These are phyloP conservation scores for Hoplostethus atlanticus DNA, from an alignment of 2,797 vertebrate genomes.

Conservation along the genomic window DNA sequence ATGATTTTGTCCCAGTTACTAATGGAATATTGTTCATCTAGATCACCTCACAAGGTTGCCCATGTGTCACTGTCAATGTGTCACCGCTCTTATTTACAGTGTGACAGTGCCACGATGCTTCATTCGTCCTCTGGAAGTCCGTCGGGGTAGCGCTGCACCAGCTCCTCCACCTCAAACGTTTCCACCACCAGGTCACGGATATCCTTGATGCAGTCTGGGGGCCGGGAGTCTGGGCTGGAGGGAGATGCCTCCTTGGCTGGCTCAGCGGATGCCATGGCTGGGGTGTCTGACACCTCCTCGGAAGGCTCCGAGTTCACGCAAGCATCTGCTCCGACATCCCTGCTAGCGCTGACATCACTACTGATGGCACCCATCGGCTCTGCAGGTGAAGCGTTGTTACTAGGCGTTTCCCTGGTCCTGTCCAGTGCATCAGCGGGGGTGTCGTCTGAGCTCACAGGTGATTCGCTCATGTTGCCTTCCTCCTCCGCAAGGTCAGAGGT, in stretches of 20 bases:
- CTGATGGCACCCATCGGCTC: not conserved
- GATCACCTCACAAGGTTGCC: not conserved
- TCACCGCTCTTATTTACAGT: not conserved
- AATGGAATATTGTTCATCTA: not conserved
- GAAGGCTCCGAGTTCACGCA: not conserved
- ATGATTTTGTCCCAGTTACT: not conserved
- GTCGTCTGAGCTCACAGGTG: conserved; percentile 15
- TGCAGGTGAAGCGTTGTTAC: not conserved
- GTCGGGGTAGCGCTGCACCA: conserved; percentile 52
- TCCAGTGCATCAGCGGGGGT: not conserved
- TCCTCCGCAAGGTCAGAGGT: conserved; percentile 50
- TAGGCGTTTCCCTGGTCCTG: not conserved
- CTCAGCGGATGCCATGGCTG: not conserved
- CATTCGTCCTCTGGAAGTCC: conserved; percentile 37
- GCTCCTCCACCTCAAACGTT: conserved; percentile 77
- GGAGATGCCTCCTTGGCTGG: conserved; percentile 3
- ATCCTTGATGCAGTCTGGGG: conserved; percentile 74
- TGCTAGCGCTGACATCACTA: accelerated
- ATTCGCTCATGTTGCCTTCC: not conserved
- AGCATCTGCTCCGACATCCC: not conserved
- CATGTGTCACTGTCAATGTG: not conserved
- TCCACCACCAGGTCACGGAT: conserved; percentile 81
- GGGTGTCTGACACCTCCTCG: not conserved
- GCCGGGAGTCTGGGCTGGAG: not conserved
- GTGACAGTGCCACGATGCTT: not conserved